Percentiles rank a stretch among this genome's conserved stretches.
phyloP scores from a whole-genome alignment of 2,888 invertebrate genomes.

The Scaptomyza reducta region DNA sequence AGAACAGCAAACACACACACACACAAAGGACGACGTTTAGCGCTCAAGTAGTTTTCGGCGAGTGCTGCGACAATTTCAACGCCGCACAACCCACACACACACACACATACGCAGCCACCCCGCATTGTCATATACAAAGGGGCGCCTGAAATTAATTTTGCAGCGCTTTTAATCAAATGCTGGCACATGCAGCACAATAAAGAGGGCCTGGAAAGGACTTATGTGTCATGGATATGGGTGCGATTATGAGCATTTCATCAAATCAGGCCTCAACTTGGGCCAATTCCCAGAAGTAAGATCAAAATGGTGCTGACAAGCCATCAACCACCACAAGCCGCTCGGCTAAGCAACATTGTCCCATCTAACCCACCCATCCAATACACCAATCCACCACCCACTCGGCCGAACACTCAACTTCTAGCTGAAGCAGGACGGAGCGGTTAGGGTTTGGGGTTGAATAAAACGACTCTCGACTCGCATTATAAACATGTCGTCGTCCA shows the following conservation, averaged over 20 bases:
- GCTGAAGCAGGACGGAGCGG: background rate
- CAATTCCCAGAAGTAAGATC: slow-evolving; percentile 71
- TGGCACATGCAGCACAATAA: slow-evolving; percentile 71
- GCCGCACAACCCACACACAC: slow-evolving; percentile 42
- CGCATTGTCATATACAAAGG: background rate
- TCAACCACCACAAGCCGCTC: slow-evolving; percentile 32
- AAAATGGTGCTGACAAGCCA: slow-evolving; percentile 65
- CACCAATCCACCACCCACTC: slow-evolving; percentile 10
- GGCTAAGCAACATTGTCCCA: slow-evolving; percentile 18
- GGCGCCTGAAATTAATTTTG: slow-evolving; percentile 70
- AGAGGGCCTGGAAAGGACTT: slow-evolving; percentile 1
- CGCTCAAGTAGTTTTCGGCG: slow-evolving; percentile 58
- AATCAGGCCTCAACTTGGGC: slow-evolving; percentile 53
- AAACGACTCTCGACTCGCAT: slow-evolving; percentile 49
- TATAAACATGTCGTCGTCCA: slow-evolving; percentile 65
- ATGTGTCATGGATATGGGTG: slow-evolving; percentile 60
- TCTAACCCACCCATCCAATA: slow-evolving; percentile 4
- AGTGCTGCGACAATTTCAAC: slow-evolving; percentile 65
- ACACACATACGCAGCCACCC: slow-evolving; percentile 1
- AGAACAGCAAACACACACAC: background rate
- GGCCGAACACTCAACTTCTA: slow-evolving; percentile 8
- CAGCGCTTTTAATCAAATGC: slow-evolving; percentile 82
- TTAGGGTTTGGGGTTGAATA: background rate
- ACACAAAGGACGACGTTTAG: slow-evolving; percentile 69
- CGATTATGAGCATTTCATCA: slow-evolving; percentile 68